Evolutionary conservation across 2,888 invertebrate genomes (phyloP), one percentile per base, ranked within the genome.

Genomic region (Stenoptilia bipunctidactyla): DNA sequence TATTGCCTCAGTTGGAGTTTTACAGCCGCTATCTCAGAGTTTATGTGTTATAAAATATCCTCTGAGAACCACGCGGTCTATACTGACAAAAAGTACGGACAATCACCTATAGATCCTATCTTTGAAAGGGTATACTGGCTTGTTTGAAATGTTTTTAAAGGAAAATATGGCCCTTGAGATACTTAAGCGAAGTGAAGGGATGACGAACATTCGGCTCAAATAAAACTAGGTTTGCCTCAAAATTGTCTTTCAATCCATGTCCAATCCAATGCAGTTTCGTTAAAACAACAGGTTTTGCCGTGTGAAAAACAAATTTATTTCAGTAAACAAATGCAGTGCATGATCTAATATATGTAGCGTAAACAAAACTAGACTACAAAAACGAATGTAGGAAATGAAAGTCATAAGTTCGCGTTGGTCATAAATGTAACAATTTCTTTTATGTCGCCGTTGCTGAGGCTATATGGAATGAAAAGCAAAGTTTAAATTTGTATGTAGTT

Each of bases 21-120:
- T 74, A 74, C 67, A 61, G 66, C 64, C 66, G 69, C 71, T 75
- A 73, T 71, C 69, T 68, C 66, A 57, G 62, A 62, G 61, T 77
- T 77, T 75, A 77, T 74, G 74, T 69, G 67, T 70, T 72, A 74
- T 75, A 72, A 75, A 76, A 72, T 65, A 65, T 69, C 61, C 58
- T 61, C 58, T 62, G 55, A 59, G 61, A 63, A 56, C 69, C 66
- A 62, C 62, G 60, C 56, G 50, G 55, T 61, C n/a, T 61, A 53
- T 47, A 57, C 61, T 58, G 54, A 54, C 50, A 66, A 66, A 61
- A 71, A 69, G 62, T 67, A 67, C 56, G 53, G 59, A 56, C 52
- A 54, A 48, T 45, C 58, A 57, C 57, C 2, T 30, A 30, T 12
- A 64, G 66, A 67, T 70, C 61, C 61, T 60, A 69, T 66, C 30